Percentiles rank a stretch among this genome's conserved stretches.
phyloP scores from a whole-genome alignment of 2,113 vertebrate species.

The Tachysurus fulvidraco region DNA sequence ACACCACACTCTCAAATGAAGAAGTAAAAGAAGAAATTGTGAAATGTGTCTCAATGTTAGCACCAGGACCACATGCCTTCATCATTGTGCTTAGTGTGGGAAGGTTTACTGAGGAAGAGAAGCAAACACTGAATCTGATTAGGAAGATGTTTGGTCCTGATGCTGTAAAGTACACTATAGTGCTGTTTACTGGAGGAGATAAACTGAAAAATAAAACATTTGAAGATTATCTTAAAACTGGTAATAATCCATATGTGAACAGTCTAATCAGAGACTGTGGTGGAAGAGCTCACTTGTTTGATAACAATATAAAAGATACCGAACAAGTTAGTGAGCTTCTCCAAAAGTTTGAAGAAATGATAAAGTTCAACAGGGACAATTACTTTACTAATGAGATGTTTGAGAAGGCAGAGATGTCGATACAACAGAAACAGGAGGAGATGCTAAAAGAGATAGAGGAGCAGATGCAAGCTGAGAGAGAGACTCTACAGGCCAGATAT shows the following conservation, averaged over 20 bases:
- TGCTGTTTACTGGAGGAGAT: constrained; percentile 7
- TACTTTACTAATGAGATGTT: constrained; percentile 41
- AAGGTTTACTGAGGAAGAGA: constrained; percentile 8
- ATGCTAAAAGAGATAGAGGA: neutral
- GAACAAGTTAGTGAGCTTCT: neutral
- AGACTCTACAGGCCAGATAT: neutral
- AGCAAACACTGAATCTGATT: neutral
- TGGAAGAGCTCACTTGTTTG: neutral
- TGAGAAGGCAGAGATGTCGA: neutral
- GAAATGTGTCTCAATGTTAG: constrained; percentile 28
- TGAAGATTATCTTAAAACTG: neutral
- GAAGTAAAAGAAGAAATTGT: neutral
- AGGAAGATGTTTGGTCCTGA: neutral
- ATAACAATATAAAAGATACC: neutral
- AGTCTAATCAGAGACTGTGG: neutral
- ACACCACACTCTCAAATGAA: neutral
- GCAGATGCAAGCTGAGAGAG: neutral
- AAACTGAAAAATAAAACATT: neutral
- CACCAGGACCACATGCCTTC: constrained; percentile 48
- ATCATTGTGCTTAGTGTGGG: neutral
- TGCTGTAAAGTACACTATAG: neutral
- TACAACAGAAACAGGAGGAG: constrained; percentile 1
- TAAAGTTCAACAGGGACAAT: neutral
- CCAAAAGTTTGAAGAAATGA: neutral
- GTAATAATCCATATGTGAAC: neutral